Evolutionary conservation across 2,797 vertebrate genomes (phyloP), one percentile per base, ranked within the genome.

Genomic region (Cetoscarus ocellatus): DNA sequence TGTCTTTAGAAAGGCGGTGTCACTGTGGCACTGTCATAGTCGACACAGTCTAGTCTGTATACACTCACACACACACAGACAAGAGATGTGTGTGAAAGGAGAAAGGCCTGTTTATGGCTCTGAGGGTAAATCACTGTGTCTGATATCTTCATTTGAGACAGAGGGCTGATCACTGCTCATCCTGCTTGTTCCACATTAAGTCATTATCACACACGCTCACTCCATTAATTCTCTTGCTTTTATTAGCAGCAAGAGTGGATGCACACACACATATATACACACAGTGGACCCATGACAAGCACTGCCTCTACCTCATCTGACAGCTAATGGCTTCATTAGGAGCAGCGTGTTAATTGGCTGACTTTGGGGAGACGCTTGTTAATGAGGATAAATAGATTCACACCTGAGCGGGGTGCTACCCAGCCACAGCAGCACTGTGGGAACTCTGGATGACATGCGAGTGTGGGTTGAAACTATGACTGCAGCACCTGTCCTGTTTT

Each of bases 311-410:
- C 95, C 94, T 97, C 97, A 95, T 97, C 94, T 97, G 97, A 97
- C 96, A 97, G 95, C 96, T 96, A 97, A 97, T 97, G 95, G 96
- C 96, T 97, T 96, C 95, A 98, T 98, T 97, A 97, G 94, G 94
- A 93, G 94, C 89, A 88, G 94, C 92, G 94, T 96, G 95, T 95
- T 97, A 97, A 97, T 97, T 98, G 96, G 93, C 95, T 95, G 96
- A 96, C 95, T 97, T 96, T 94, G 93, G 95, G 96, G 96, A 95
- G 93, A 94, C 87, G 91, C 92, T 96, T 92, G 95, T 96, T 98
- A 97, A 98, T 96, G 96, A 95, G 95, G 96, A 96, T 96, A 96
- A 97, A 98, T 97, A 97, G 96, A 97, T 97, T 96, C 96, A 93
- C 95, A 97, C 96, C 96, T 98, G 96, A 97, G 93, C 93, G 88